Base-by-base conservation (phyloP, 2,888 invertebrate species). In the Colostygia pectinataria region DNA sequence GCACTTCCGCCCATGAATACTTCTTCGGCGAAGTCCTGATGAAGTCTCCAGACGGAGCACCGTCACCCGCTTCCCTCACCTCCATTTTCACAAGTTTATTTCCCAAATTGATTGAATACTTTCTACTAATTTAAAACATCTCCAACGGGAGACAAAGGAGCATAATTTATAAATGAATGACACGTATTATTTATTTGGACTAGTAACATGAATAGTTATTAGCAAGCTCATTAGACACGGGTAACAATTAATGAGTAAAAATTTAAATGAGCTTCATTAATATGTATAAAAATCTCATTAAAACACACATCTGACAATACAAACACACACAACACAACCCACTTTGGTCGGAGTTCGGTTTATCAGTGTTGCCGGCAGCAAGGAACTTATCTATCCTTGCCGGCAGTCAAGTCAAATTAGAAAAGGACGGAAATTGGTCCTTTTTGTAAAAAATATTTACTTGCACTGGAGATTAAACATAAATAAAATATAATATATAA, bases 1-100 rank as follows among this genome's bases (percentile, higher is more conserved):
- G 92, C 13, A 96, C 92, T 77, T 96, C 96, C 1, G 94, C 93
- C 97, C 96, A 97, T 41, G 94, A 92, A 67, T 85, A 88, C 55
- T 82, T 91, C 83, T 77, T 91, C 59, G 79, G 73, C 12, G 84
- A 77, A 13, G 72, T 66, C 34, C 74, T 74, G 3, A 83, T 74
- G 44, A 72, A 78, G 56, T 88, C 89, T 4, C 80, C 85, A 0
- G 86, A 73, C 20, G 89, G 83, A 36, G 88, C 88, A 20, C 89
- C 89, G 57, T 89, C 89, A 6, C 89, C 89, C 51, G 85, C 86
- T 57, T 87, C 87, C 72, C 88, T 80, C 53, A 87, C 78, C 59
- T 90, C 89, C 89, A 90, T 89, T 1, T 42, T 57, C 29, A 51
- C 10, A 7, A 42, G 33, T 41, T 42, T 53, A 53, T 53, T 50